Percentiles rank a stretch among this genome's conserved stretches.
Evolutionary conservation across 2,113 vertebrate species (phyloP).

Genomic region (Craseonycteris thonglongyai): DNA sequence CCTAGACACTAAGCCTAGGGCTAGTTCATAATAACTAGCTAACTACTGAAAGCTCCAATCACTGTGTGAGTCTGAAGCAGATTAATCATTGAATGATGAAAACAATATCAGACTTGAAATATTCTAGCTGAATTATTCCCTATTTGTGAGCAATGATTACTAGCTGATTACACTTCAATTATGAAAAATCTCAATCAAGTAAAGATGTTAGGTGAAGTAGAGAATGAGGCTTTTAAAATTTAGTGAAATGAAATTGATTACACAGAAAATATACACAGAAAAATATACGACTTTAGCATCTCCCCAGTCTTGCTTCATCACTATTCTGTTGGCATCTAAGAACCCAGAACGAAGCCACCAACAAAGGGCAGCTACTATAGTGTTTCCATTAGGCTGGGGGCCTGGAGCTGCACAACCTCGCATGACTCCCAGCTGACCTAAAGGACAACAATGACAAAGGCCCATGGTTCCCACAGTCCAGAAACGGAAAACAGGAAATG

Average conservation of each 20-base stretch:
- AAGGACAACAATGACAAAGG: background rate
- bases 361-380: background rate
- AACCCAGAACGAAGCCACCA: background rate
- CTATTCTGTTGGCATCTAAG: background rate
- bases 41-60: constrained; percentile 13
- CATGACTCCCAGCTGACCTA: background rate
- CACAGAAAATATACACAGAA: background rate
- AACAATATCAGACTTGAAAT: constrained; percentile 19
- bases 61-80: background rate
- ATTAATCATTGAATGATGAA: constrained; percentile 21
- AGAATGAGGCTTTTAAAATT: background rate
- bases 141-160: background rate
- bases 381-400: background rate
- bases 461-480: background rate
- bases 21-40: constrained; percentile 27
- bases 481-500: background rate
- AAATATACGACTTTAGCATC: background rate
- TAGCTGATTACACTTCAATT: background rate
- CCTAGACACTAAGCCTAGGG: background rate
- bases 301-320: background rate
- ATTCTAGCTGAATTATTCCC: background rate
- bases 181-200: constrained; percentile 22
- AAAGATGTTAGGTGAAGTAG: background rate
- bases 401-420: background rate
- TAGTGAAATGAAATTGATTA: background rate